Evolutionary conservation across 2,888 invertebrate species (phyloP), one percentile per base, ranked within the genome.

Genomic region (Macropis europaea): DNA sequence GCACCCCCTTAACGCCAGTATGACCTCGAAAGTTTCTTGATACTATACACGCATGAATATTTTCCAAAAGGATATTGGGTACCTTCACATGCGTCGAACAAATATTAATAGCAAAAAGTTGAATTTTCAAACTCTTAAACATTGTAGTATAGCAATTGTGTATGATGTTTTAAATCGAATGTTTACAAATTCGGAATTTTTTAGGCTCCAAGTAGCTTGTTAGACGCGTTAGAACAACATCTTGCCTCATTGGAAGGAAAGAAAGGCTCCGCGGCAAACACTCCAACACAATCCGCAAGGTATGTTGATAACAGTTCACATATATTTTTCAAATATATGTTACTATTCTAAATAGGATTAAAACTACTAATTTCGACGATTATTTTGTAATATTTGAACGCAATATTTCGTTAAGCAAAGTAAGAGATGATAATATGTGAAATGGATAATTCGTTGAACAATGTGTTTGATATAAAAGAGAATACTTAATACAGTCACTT

Each of bases 201-300:
- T 11, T 59, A 89, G 92, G 99, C 99, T 0, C 99, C 99, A 1
- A 97, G 98, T 90, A 98, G 98, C 89, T 92, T 99, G 57, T 91
- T 99, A 67, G 99, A 99, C 90, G 99, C 99, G 0, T 91, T 99
- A 81, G 99, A 99, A 88, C 97, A 98, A 73, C 99, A 99, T 91
- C 93, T 99, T 73, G 96, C 95, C 40, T 94, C 96, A 0, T 91
- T 99, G 70, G 99, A 99, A 89, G 99, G 99, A 54, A 96, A 96
- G 90, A 97, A 97, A 90, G 94, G 95, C 1, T 95, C 96, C 1
- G 94, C 95, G 0, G 95, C 95, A 43, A 96, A 96, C 86, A 97
- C 97, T 5, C 97, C 96, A 30, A 96, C 96, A 13, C 95, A 95
- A 88, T 94, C 96, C 2, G 94, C 95, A 69, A 95, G 95, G 96